Evolutionary conservation across 2,797 vertebrate genomes (phyloP).

Genomic region (Chrysocyon brachyurus): DNA sequence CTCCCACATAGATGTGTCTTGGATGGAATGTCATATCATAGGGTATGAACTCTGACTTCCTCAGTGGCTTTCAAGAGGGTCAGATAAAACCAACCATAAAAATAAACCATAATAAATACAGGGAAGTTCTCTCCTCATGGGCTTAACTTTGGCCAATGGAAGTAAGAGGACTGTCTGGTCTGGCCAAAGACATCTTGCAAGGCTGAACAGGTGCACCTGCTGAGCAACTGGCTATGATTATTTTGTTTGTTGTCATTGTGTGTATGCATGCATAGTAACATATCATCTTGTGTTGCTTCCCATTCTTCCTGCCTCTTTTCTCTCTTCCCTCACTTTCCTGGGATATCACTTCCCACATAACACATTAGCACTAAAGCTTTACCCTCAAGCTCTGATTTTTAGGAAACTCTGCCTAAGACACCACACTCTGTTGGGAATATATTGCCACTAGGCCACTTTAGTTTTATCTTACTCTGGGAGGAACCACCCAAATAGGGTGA

Average conservation of each 20-base stretch:
- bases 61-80: not conserved
- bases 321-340: conserved; percentile 1
- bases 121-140: not conserved
- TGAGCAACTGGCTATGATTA: not conserved
- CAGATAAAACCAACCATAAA: not conserved
- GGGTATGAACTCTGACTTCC: not conserved
- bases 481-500: not conserved
- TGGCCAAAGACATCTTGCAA: not conserved
- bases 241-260: not conserved
- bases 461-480: not conserved
- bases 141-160: not conserved
- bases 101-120: not conserved
- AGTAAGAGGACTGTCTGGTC: not conserved
- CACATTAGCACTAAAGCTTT: not conserved
- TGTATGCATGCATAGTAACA: not conserved
- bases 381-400: not conserved
- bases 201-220: not conserved
- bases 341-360: not conserved
- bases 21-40: not conserved
- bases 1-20: not conserved
- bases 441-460: not conserved
- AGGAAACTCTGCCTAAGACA: not conserved
- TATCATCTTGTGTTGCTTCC: not conserved
- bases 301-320: not conserved
- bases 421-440: not conserved